Base-by-base conservation (phyloP, 2,113 vertebrate genomes). In the Syngnathus typhle region DNA sequence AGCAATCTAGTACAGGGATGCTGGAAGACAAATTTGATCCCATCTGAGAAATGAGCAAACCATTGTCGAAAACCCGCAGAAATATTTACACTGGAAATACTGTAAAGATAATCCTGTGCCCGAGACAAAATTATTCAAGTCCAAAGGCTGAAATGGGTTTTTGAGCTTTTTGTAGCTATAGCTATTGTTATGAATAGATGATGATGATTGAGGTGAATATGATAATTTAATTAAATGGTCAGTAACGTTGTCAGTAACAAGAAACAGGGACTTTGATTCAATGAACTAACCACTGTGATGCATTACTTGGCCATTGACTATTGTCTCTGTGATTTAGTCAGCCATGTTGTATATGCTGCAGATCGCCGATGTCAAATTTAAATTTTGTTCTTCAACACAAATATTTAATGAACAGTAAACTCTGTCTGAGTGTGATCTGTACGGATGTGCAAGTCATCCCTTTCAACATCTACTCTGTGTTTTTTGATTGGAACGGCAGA, bases 341-440 rank as follows among this genome's bases (percentile, higher is more conserved):
- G 54, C 58, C 19, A 43, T 39, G 51, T 56, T 84, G 72, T 76
- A 69, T 70, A 65, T 72, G 71, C 56, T 54, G 41, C 32, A 47
- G n/a, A 21, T 71, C 64, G 46, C 58, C 78, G 73, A 82, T 72
- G 82, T 84, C 85, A 84, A 82, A 79, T 76, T 77, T 70, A 68
- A 72, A 83, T 86, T 79, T 73, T 1, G 11, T 67, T 75, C 43
- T 15, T 44, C 49, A 72, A 38, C 73, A 74, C 43, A 70, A 75
- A 60, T 64, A 47, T 37, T 60, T 75, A 63, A 60, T 39, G 37
- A 71, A 72, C 74, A 79, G 78, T 58, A 18, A 52, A 52, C 51
- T 21, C 46, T 58, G 64, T 69, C 64, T 74, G 73, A 32, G 27
- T 75, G 78, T 41, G 73, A 72, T 51, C 4, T 19, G 41, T 15